Evolutionary conservation across 1,140 invertebrate genomes (phyloP).

Genomic region (Campoletis sonorensis): DNA sequence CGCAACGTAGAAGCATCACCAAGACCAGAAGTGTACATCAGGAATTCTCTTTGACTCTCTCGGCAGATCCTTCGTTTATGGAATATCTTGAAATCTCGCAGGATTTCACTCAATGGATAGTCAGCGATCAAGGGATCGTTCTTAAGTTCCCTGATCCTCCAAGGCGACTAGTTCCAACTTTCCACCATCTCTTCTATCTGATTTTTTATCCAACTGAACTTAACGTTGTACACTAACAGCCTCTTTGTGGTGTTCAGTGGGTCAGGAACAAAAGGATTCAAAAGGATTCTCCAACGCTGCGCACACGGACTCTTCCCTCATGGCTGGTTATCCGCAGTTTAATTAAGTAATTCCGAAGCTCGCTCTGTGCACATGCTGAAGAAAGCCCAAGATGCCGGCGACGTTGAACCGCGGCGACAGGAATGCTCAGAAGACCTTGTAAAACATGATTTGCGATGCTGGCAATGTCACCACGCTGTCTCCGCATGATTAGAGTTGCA

Average conservation of each 20-base stretch:
- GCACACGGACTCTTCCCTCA: neutral
- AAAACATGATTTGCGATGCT: slow-evolving; percentile 15
- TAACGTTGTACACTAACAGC: neutral
- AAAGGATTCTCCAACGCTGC: neutral
- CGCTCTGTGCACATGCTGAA: neutral
- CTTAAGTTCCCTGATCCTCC: slow-evolving; percentile 16
- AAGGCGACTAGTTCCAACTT: neutral
- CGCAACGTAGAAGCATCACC: neutral
- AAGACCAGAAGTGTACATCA: slow-evolving; percentile 3
- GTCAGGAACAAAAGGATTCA: neutral
- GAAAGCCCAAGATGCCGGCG: neutral
- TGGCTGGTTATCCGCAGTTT: neutral
- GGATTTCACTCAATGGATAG: slow-evolving; percentile 42
- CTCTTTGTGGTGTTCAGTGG: neutral
- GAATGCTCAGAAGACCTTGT: neutral
- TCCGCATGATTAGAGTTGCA: neutral
- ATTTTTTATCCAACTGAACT: slow-evolving; percentile 1
- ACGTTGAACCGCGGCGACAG: neutral
- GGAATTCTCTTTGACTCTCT: slow-evolving; percentile 52
- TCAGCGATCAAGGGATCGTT: slow-evolving; percentile 52
- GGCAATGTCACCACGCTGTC: slow-evolving; percentile 1
- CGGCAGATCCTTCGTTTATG: slow-evolving; percentile 69
- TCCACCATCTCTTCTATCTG: slow-evolving; percentile 40
- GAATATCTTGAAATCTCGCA: slow-evolving; percentile 71
- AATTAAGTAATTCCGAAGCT: slow-evolving; percentile 42